These are phyloP conservation scores for Hetaerina titia DNA, from an alignment of 2,888 invertebrate species.

Conservation along the genomic window DNA sequence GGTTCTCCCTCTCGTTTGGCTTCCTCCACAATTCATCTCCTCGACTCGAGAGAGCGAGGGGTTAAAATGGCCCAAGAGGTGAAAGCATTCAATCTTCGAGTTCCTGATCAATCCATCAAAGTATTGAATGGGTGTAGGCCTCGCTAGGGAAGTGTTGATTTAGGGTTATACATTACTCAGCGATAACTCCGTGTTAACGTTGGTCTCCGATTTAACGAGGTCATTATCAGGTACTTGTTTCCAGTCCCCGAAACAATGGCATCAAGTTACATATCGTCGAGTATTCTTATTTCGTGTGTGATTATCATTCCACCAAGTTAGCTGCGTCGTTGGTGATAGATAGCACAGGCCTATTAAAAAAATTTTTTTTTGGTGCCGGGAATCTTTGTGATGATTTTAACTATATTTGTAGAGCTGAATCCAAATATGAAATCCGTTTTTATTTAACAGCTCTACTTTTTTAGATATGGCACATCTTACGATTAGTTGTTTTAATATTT, in stretches of 20 bases:
- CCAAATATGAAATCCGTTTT: too few species aligned
- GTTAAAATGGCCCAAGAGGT: background rate
- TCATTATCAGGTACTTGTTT: background rate
- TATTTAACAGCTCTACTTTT: too few species aligned
- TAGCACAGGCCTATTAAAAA: too few species aligned
- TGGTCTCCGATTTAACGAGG: background rate
- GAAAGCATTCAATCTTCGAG: constrained; percentile 7
- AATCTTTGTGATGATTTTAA: too few species aligned
- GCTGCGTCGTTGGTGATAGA: too few species aligned
- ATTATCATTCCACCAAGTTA: too few species aligned
- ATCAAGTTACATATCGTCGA: too few species aligned
- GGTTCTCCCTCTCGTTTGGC: background rate
- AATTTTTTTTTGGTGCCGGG: too few species aligned
- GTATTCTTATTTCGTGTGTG: too few species aligned
- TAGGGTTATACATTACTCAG: background rate
- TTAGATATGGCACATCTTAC: too few species aligned
- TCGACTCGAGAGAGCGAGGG: background rate
- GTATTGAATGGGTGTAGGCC: background rate
- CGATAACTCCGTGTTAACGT: background rate
- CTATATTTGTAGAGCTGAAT: too few species aligned
- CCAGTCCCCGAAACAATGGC: background rate
- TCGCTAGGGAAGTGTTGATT: background rate
- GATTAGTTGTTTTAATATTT: too few species aligned
- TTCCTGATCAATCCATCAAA: constrained; percentile 15
- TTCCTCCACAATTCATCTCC: background rate